These are phyloP conservation scores for Nibea coibor DNA, from an alignment of 2,113 vertebrate species.

Conservation along the genomic window DNA sequence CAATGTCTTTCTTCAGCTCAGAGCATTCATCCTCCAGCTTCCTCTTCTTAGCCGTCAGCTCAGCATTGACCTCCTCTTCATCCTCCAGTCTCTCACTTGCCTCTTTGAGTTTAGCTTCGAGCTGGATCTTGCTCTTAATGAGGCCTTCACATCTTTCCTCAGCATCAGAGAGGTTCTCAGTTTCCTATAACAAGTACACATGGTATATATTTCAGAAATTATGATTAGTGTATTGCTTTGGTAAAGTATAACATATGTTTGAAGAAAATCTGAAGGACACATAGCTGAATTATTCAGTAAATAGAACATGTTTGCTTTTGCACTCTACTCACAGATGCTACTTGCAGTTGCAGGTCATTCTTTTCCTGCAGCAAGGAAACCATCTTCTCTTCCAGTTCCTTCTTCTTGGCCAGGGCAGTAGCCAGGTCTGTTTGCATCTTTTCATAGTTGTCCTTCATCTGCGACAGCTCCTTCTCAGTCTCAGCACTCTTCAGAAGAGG, in stretches of 20 bases:
- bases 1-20: conserved; percentile 15
- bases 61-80: conserved; percentile 82
- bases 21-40: conserved; percentile 14
- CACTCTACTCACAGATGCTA: conserved; percentile 73
- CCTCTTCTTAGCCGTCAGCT: conserved; percentile 87
- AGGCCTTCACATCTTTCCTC: conserved; percentile 55
- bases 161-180: conserved; percentile 53
- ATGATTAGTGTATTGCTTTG: too few species aligned
- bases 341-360: conserved; percentile 83
- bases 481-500: conserved; percentile 86
- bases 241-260: too few species aligned
- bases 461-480: conserved; percentile 81
- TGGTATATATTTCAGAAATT: too few species aligned
- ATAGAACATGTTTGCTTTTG: too few species aligned
- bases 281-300: too few species aligned
- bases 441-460: conserved; percentile 86
- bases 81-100: conserved; percentile 86
- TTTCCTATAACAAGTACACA: conserved; percentile 45
- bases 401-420: conserved; percentile 83
- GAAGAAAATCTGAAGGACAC: too few species aligned
- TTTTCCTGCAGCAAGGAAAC: conserved; percentile 82
- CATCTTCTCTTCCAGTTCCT: conserved; percentile 85
- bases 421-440: conserved; percentile 88
- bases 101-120: conserved; percentile 74
- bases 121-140: conserved; percentile 73